Conservation (phyloP, 2,888 invertebrate species). For the Nomada ruficornis region DNA sequence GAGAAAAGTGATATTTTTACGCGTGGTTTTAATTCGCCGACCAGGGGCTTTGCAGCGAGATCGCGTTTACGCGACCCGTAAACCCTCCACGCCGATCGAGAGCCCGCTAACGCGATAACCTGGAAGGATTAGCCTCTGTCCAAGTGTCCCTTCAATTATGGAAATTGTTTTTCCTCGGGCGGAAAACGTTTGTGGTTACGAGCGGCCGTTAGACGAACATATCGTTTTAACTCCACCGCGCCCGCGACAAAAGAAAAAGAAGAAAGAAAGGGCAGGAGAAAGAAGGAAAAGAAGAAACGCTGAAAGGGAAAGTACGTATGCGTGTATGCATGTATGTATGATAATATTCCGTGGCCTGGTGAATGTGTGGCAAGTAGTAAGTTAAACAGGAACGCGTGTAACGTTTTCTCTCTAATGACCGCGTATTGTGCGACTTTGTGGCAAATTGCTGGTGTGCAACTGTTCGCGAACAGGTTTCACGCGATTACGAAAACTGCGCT, state of each 20-base stretch:
- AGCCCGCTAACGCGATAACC: constrained; percentile 34
- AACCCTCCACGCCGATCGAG: constrained; percentile 24
- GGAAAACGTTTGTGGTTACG: constrained; percentile 47
- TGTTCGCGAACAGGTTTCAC: constrained; percentile 16
- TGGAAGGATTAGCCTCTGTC: constrained; percentile 26
- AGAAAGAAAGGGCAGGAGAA: background rate
- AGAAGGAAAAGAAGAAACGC: background rate
- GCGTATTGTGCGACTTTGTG: constrained; percentile 41
- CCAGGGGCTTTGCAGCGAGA: background rate
- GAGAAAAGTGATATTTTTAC: too few species aligned
- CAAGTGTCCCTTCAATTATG: constrained; percentile 59
- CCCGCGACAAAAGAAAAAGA: background rate
- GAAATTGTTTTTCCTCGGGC: constrained; percentile 57
- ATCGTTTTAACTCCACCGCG: constrained; percentile 13
- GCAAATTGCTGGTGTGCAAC: constrained; percentile 30
- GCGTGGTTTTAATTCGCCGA: too few species aligned
- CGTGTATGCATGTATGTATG: background rate
- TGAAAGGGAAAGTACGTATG: constrained; percentile 32
- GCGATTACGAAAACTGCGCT: constrained; percentile 36
- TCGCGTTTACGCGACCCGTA: constrained; percentile 30
- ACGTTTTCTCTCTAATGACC: constrained; percentile 53
- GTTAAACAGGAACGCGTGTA: constrained; percentile 29
- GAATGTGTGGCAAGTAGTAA: background rate
- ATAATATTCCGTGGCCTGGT: background rate
- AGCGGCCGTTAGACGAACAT: constrained; percentile 34